Conservation (phyloP, 92 coral and sea anemone genomes). For the Plumapathes pennacea region DNA sequence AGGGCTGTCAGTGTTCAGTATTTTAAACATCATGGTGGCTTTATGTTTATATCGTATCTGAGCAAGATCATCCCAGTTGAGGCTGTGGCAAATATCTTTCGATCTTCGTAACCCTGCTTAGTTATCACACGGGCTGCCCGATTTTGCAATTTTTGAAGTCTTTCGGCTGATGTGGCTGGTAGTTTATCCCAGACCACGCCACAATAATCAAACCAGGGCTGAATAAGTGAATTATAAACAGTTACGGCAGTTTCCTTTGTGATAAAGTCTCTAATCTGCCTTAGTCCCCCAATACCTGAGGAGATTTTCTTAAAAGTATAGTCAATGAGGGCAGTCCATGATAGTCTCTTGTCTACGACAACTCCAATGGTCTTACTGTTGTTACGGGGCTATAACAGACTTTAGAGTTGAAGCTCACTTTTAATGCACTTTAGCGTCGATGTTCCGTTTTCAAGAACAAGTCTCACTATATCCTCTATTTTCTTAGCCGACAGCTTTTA, state of each 20-base stretch:
- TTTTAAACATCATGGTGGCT: too few species aligned
- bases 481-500: too few species aligned
- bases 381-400: too few species aligned
- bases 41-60: too few species aligned
- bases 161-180: neutral
- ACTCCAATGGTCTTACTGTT: neutral
- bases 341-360: neutral
- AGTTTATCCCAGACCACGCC: neutral
- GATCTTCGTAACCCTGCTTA: too few species aligned
- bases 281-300: slow-evolving; percentile 2
- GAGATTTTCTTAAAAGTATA: neutral
- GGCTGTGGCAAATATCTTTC: too few species aligned
- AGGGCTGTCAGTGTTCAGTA: too few species aligned
- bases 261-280: neutral
- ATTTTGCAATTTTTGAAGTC: neutral
- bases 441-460: too few species aligned
- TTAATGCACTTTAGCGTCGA: too few species aligned
- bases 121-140: neutral
- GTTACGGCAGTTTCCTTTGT: neutral
- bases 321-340: neutral
- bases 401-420: too few species aligned
- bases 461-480: too few species aligned
- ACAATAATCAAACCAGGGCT: neutral
- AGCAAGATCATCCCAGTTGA: too few species aligned
- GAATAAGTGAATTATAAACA: neutral